Evolutionary conservation across 2,113 vertebrate species (phyloP), one percentile per base, ranked within the genome.

Genomic region (Trachemys scripta): DNA sequence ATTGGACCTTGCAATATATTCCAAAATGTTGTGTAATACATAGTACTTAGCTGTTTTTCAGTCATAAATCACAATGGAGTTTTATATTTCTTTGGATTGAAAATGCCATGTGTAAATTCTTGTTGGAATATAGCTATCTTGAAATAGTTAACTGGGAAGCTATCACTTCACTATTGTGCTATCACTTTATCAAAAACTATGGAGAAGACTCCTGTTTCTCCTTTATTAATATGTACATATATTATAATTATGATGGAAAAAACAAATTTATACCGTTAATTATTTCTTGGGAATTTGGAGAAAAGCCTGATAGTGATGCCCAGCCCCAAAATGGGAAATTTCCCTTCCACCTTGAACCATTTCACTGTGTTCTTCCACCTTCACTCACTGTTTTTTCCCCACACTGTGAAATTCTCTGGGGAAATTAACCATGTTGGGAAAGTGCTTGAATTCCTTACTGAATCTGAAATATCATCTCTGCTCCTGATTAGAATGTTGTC

Each of bases 181-280:
- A 45, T 84, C 72, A 69, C 3, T 29, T 91, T 62, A 92, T 65
- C 8, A 80, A 9, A 65, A 11, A 5, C 11, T 59, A 56, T 5
- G 47, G 72, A 86, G 91, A 90, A 54, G 24, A n/a, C 1, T 49
- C 3, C 51, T 31, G 3, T 84, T 82, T 47, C 75, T 56, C 7
- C 0, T 80, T 88, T 92, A 88, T 17, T 51, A 25, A 3, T 53
- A 80, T n/a, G 0, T 54, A 59, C 5, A 79, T 25, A 27, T n/a
- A 56, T 4, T 5, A 24, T 51, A 84, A 1, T 45, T 50, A 4
- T 8, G 50, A n/a, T 0, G 86, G 1, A 2, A 57, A 75, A 35
- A 87, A 76, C 1, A 56, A 78, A 20, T 35, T 14, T 2, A 0
- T 50, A 0, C 2, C 1, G 82, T 82, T 82, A 94, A 57, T 12